Conservation (phyloP, 2,113 vertebrate genomes). For the Ursus arctos region DNA sequence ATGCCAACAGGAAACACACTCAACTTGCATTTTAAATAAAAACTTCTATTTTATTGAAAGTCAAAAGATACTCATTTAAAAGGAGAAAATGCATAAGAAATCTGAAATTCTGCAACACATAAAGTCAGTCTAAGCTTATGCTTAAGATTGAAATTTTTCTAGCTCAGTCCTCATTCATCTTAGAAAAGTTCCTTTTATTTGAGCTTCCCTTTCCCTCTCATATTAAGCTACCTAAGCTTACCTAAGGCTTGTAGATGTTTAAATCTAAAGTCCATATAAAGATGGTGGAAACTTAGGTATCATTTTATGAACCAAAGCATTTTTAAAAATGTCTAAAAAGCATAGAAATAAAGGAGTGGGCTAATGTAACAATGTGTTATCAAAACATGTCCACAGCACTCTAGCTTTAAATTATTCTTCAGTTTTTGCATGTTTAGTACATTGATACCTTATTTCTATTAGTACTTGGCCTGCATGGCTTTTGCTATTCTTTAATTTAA, state of each 20-base stretch:
- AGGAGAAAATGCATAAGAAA: neutral
- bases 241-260: slow-evolving; percentile 20
- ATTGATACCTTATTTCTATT: neutral
- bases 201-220: slow-evolving; percentile 4
- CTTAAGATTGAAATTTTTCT: slow-evolving; percentile 17
- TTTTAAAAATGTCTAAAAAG: slow-evolving; percentile 11
- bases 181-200: slow-evolving; percentile 54
- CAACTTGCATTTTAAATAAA: slow-evolving; percentile 49
- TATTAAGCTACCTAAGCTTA: neutral
- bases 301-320: neutral
- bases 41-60: slow-evolving; percentile 45
- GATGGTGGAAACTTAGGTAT: slow-evolving; percentile 17
- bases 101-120: neutral
- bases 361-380: neutral
- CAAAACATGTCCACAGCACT: neutral
- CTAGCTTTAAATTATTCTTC: slow-evolving; percentile 17
- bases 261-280: slow-evolving; percentile 3
- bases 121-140: neutral
- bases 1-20: neutral
- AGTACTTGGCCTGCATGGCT: neutral
- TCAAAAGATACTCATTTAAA: slow-evolving; percentile 21
- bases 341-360: neutral
- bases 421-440: neutral
- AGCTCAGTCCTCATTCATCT: neutral
- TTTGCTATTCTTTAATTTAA: slow-evolving; percentile 30